phyloP scores from a whole-genome alignment of 2,113 vertebrate species.

The Urocitellus parryii region DNA sequence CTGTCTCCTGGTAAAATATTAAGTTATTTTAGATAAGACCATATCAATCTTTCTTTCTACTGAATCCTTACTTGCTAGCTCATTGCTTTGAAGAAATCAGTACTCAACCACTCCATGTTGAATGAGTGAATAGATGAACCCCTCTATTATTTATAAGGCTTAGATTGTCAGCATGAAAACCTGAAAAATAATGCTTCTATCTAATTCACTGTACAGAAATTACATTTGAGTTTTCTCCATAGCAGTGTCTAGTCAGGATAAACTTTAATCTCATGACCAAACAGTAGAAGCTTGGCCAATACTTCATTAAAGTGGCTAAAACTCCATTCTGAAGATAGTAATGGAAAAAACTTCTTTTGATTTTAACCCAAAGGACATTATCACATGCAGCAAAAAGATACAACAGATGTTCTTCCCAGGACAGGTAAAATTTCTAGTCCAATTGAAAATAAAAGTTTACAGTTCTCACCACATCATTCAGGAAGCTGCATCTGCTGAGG shows the following conservation, averaged over 20 bases:
- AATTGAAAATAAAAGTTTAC: background rate
- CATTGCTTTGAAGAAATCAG: background rate
- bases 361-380: background rate
- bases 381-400: background rate
- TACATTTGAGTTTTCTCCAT: background rate
- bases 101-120: background rate
- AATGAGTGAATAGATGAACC: background rate
- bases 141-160: background rate
- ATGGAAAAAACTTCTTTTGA: background rate
- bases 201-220: background rate
- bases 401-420: background rate
- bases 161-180: background rate
- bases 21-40: constrained; percentile 5
- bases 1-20: background rate
- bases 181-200: background rate
- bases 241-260: background rate
- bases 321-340: background rate
- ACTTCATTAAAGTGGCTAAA: background rate
- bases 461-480: background rate
- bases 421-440: background rate
- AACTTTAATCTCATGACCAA: background rate
- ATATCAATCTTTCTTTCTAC: constrained; percentile 4
- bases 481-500: background rate
- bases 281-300: background rate
- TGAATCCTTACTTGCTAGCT: background rate